These are phyloP conservation scores for Pipistrellus nathusii DNA, from an alignment of 2,797 vertebrate genomes.

Conservation along the genomic window DNA sequence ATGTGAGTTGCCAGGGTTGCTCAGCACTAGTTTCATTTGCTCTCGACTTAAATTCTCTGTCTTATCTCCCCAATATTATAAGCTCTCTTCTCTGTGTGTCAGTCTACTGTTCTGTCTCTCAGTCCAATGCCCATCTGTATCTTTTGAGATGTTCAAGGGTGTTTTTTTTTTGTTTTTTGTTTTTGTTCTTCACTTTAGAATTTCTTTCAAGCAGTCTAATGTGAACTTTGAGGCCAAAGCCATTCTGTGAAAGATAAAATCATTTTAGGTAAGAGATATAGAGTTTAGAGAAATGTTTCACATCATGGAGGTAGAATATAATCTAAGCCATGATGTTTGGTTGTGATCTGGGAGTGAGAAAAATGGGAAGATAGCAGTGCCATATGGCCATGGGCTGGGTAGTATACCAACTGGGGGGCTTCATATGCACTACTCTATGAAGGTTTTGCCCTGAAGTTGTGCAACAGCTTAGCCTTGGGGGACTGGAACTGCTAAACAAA, in stretches of 20 bases:
- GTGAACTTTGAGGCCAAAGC: background rate
- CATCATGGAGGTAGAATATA: background rate
- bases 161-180: too few species aligned
- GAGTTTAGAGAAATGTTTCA: background rate
- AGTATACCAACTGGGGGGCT: background rate
- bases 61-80: background rate
- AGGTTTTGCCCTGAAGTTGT: background rate
- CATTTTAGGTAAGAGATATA: background rate
- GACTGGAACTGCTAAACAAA: background rate
- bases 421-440: background rate
- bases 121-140: background rate
- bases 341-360: background rate
- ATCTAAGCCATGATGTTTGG: background rate
- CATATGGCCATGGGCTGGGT: background rate
- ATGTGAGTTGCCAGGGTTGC: background rate
- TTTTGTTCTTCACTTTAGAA: slow-evolving; percentile 19
- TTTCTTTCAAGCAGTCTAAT: background rate
- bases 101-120: background rate
- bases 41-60: background rate
- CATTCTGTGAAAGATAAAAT: background rate
- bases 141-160: background rate
- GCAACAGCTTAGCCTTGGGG: background rate
- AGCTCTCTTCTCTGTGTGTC: background rate
- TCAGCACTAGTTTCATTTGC: background rate
- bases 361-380: background rate